phyloP scores from a whole-genome alignment of 2,888 invertebrate species.

The Luperina nickerlii region DNA sequence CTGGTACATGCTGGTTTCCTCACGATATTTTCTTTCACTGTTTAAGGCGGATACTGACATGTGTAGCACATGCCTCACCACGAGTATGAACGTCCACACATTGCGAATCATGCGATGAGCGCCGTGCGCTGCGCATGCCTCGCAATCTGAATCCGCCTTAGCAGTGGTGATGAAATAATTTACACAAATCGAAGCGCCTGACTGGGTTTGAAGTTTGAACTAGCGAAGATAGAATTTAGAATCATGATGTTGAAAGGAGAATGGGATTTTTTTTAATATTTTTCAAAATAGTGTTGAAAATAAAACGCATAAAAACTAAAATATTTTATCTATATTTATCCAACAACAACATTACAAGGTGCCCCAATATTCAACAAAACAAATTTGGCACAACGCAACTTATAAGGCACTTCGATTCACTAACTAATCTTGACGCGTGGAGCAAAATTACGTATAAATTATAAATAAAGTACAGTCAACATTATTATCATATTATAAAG shows the following conservation, averaged over 20 bases:
- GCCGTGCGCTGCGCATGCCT: too few species aligned
- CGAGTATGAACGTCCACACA: too few species aligned
- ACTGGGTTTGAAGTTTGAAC: not conserved
- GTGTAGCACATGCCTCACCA: too few species aligned
- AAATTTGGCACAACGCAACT: conserved; percentile 65
- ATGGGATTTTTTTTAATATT: not conserved
- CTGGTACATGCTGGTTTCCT: too few species aligned
- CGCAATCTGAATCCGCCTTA: too few species aligned
- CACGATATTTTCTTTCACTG: too few species aligned
- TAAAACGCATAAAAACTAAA: conserved; percentile 56
- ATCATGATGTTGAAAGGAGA: not conserved
- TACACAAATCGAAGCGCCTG: not conserved
- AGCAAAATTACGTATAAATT: conserved; percentile 52
- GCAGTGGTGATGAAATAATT: not conserved
- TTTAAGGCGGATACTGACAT: not conserved
- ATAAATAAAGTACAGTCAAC: conserved; percentile 45
- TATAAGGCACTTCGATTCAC: conserved; percentile 57
- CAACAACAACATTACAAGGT: conserved; percentile 58
- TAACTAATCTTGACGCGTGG: conserved; percentile 49
- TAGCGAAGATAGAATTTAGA: not conserved
- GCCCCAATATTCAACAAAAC: conserved; percentile 47
- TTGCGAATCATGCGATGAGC: too few species aligned
- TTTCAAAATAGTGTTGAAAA: not conserved
- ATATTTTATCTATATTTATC: conserved; percentile 62
- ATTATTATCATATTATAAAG: conserved; percentile 9